phyloP scores from a whole-genome alignment of 2,888 invertebrate species.

The Cryptophagus acutangulus region DNA sequence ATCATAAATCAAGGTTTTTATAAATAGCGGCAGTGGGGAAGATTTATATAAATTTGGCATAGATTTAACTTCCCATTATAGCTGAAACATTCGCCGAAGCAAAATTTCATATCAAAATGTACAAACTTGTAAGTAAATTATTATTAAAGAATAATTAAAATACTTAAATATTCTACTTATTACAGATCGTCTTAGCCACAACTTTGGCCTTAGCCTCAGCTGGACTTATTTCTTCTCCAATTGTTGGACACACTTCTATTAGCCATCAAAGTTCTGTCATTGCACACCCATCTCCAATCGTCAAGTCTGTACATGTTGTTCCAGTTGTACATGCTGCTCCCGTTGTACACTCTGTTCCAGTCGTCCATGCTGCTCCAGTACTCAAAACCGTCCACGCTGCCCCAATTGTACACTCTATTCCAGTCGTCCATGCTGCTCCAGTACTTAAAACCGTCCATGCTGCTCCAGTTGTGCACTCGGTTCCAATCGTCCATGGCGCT shows the following conservation, averaged over 20 bases:
- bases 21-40: too few species aligned
- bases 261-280: conserved; percentile 18
- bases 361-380: conserved; percentile 32
- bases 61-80: conserved; percentile 18
- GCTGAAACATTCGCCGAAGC: conserved; percentile 6
- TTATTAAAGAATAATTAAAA: background rate
- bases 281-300: conserved; percentile 33
- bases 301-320: conserved; percentile 33
- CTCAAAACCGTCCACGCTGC: conserved; percentile 9
- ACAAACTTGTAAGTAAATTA: conserved; percentile 26
- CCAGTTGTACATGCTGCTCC: conserved; percentile 34
- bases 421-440: conserved; percentile 18
- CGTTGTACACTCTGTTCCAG: conserved; percentile 25
- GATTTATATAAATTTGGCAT: too few species aligned
- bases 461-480: conserved; percentile 22
- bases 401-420: conserved; percentile 24
- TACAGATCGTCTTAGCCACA: conserved; percentile 51
- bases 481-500: conserved; percentile 21
- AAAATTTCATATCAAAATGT: conserved; percentile 23
- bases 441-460: conserved; percentile 16
- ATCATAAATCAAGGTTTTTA: too few species aligned
- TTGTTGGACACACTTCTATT: conserved; percentile 14
- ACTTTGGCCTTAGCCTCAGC: conserved; percentile 49
- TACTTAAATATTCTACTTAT: conserved; percentile 4
- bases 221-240: conserved; percentile 9